phyloP scores from a whole-genome alignment of 2,113 vertebrate genomes.

The Engystomops pustulosus region DNA sequence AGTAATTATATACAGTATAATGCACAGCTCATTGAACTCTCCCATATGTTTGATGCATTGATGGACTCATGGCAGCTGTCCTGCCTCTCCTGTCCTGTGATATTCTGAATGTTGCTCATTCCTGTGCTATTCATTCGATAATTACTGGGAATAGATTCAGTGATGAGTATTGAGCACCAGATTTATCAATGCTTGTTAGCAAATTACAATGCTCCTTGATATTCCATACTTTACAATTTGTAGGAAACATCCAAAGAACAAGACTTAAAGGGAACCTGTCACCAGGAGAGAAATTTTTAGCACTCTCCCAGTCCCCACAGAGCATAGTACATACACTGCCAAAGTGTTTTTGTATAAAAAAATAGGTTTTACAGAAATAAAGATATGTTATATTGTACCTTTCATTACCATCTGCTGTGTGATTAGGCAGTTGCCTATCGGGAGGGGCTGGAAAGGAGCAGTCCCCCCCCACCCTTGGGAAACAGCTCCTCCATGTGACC shows the following conservation, averaged over 20 bases:
- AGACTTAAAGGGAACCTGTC: too few species aligned
- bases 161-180: neutral
- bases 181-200: neutral
- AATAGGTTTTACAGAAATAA: too few species aligned
- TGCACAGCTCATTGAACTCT: neutral
- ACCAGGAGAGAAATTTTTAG: too few species aligned
- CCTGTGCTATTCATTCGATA: neutral
- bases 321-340: too few species aligned
- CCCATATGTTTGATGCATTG: neutral
- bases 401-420: too few species aligned
- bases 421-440: too few species aligned
- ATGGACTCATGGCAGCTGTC: neutral
- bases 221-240: neutral
- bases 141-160: neutral
- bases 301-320: too few species aligned
- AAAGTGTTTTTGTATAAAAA: too few species aligned
- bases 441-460: too few species aligned
- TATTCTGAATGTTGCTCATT: neutral
- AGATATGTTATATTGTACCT: too few species aligned
- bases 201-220: slow-evolving; percentile 10
- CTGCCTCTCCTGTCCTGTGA: neutral
- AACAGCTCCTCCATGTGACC: too few species aligned
- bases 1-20: neutral
- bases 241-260: neutral
- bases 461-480: too few species aligned